Percentiles rank a stretch among this genome's conserved stretches.
These are phyloP conservation scores for Eulemur coronatus DNA, from an alignment of 2,797 vertebrate species.

Conservation along the genomic window DNA sequence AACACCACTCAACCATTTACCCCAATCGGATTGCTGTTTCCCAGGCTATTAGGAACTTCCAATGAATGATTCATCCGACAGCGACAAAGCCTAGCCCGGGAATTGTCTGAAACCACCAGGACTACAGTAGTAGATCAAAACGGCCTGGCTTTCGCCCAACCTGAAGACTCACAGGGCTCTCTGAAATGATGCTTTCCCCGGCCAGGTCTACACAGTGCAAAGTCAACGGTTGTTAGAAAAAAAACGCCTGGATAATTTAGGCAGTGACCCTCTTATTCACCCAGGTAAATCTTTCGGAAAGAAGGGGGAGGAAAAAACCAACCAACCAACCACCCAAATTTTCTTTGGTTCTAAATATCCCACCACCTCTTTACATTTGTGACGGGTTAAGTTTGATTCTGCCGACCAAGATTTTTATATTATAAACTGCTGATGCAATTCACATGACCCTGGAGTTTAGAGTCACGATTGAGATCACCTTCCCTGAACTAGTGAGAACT, in stretches of 20 bases:
- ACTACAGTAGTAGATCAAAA: background rate
- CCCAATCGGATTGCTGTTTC: background rate
- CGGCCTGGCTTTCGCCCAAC: background rate
- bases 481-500: background rate
- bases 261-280: background rate
- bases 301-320: background rate
- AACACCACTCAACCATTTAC: constrained; percentile 51
- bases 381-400: background rate
- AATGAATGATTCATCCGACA: background rate
- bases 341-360: background rate
- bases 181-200: background rate
- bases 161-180: background rate
- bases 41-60: constrained; percentile 57
- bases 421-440: background rate
- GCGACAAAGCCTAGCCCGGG: background rate
- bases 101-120: background rate
- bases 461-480: background rate
- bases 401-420: background rate
- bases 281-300: background rate
- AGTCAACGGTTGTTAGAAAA: background rate
- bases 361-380: background rate
- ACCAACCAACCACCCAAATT: background rate
- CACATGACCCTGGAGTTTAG: background rate
- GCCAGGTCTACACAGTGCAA: background rate
- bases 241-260: background rate